A percentile compares a stretch with the other conserved stretches of the same genome.
These are phyloP conservation scores for Leptopilina boulardi DNA, from an alignment of 1,140 invertebrate genomes.

Conservation along the genomic window DNA sequence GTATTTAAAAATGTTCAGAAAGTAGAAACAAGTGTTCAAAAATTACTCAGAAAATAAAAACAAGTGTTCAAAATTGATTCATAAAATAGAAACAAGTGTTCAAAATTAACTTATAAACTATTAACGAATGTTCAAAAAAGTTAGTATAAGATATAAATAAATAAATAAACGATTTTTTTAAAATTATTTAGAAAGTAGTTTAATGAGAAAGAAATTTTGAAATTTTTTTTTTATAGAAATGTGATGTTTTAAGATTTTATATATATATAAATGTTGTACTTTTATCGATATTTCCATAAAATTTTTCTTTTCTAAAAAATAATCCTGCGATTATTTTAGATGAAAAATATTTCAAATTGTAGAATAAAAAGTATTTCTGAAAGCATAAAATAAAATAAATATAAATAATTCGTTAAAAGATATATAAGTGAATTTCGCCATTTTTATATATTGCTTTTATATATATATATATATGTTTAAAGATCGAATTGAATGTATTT, in stretches of 20 bases:
- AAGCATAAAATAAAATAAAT: too few relatives aligned
- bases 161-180: too few relatives aligned
- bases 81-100: neutral
- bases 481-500: too few relatives aligned
- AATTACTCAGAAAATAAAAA: neutral
- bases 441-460: too few relatives aligned
- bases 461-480: too few relatives aligned
- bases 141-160: too few relatives aligned
- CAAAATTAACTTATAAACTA: neutral
- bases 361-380: neutral
- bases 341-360: neutral
- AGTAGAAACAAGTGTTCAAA: neutral
- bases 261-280: neutral
- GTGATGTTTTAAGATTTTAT: neutral
- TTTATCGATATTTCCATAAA: neutral
- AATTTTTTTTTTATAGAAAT: neutral
- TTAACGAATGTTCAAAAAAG: too few relatives aligned
- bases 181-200: too few relatives aligned
- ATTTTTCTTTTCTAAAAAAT: neutral
- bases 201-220: too few relatives aligned
- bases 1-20: neutral
- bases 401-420: too few relatives aligned
- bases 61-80: neutral
- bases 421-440: too few relatives aligned
- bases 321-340: neutral